Evolutionary conservation across 2,797 vertebrate species (phyloP).

Genomic region (Sarcophilus harrisii): DNA sequence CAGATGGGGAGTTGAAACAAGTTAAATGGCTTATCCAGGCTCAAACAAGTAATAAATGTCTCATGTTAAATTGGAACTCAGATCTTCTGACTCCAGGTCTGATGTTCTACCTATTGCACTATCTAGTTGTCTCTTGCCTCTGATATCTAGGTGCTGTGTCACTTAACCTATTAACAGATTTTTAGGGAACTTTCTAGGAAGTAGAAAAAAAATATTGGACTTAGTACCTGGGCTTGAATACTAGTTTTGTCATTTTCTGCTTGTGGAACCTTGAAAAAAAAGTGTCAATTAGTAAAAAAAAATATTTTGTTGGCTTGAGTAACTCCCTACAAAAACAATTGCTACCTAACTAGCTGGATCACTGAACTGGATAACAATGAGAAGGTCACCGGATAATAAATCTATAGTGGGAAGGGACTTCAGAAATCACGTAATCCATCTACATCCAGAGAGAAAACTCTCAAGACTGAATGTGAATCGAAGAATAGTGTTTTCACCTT

Average conservation of each 20-base stretch:
- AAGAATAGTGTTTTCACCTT: no score
- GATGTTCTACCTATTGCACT: background rate
- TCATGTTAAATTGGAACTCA: background rate
- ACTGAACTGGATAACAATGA: no score
- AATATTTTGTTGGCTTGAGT: no score
- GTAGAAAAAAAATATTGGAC: background rate
- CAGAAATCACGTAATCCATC: no score
- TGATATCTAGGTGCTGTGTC: background rate
- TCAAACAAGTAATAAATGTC: background rate
- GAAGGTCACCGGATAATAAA: no score
- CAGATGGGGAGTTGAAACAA: background rate
- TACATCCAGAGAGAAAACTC: no score
- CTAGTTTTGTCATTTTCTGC: background rate
- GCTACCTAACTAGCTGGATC: no score
- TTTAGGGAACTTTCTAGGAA: background rate
- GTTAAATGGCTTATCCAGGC: background rate
- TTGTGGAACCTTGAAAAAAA: background rate
- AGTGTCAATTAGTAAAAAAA: background rate
- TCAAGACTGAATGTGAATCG: no score
- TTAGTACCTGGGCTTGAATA: background rate
- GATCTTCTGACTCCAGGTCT: background rate
- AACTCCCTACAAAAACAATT: no score
- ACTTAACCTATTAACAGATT: background rate
- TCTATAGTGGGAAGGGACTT: no score
- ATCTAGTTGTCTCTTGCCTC: background rate